Evolutionary conservation across 2,888 invertebrate species (phyloP), one percentile per base, ranked within the genome.

Genomic region (Hydrotaea cyrtoneurina): DNA sequence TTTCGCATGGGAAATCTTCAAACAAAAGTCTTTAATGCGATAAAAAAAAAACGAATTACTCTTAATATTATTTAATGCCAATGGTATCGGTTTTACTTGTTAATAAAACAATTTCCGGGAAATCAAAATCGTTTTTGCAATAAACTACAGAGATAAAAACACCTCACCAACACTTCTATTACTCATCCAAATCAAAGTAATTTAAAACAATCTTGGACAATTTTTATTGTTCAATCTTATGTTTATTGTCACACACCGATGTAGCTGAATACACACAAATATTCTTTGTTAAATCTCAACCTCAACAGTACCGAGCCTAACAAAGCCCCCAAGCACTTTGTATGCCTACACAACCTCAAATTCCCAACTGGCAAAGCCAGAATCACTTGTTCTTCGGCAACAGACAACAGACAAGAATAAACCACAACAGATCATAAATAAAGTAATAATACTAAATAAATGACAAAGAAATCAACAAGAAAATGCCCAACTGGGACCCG

Each of bases 361-460:
- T 46, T 46, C 69, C 69, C 69, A 69, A 69, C 3, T 43, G 46
- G 39, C 69, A 46, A 46, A 43, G 69, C 15, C 69, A 69, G 31
- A 46, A 69, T 69, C 46, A 46, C 23, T 46, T 39, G 31, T 66
- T 39, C 15, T 19, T 59, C 26, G 19, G 31, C 59, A 26, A 15
- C 19, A 69, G 69, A 39, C 69, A 69, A 21, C 69, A 46, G 46
- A 21, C 69, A 23, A 23, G 10, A 13, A 15, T 8, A 23, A 59
- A 69, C 69, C 69, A 69, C 69, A 69, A 13, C 69, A 69, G 69
- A 69, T 69, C 69, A 69, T 69, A 69, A 69, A 69, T 69, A 69
- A 69, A 69, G 46, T 69, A 69, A 69, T 69, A 46, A 69, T 69
- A 23, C 69, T 69, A 69, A 69, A 69, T 69, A 62, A 53, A 62